These are phyloP conservation scores for Epinephelus moara DNA, from an alignment of 2,113 vertebrate genomes.

Conservation along the genomic window DNA sequence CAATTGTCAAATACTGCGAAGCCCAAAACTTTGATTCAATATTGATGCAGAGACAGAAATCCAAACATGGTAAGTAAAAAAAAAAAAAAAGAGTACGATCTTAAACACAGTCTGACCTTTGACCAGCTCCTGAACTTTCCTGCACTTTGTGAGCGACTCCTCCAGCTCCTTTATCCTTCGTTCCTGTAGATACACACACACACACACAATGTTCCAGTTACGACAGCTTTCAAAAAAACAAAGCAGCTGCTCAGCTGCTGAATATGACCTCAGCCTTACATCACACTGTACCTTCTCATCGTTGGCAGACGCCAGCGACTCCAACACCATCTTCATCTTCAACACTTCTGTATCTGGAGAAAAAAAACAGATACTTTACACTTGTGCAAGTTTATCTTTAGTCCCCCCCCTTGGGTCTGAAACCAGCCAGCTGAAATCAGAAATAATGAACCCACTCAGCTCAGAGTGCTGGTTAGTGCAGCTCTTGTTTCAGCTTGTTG, in stretches of 20 bases:
- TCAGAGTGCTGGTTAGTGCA: background rate
- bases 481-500: conserved; percentile 18
- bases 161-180: conserved; percentile 93
- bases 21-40: background rate
- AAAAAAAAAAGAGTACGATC: background rate
- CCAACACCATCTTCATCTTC: conserved; percentile 77
- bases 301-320: conserved; percentile 74
- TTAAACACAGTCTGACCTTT: conserved; percentile 63
- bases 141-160: conserved; percentile 89
- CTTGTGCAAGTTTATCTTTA: background rate
- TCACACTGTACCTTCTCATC: conserved; percentile 79
- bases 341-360: conserved; percentile 88
- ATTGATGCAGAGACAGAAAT: background rate
- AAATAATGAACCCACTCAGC: conserved; percentile 27
- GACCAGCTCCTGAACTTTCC: conserved; percentile 89
- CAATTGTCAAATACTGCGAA: too few species aligned
- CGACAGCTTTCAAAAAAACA: background rate
- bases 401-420: background rate
- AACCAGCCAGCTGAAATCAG: conserved; percentile 3
- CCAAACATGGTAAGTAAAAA: background rate
- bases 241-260: conserved; percentile 8
- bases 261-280: too few species aligned
- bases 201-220: background rate
- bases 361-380: background rate
- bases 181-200: conserved; percentile 83